Percentiles rank a stretch among this genome's conserved stretches.
phyloP scores from a whole-genome alignment of 2,888 invertebrate genomes.

The Chromoteleia sp. region DNA sequence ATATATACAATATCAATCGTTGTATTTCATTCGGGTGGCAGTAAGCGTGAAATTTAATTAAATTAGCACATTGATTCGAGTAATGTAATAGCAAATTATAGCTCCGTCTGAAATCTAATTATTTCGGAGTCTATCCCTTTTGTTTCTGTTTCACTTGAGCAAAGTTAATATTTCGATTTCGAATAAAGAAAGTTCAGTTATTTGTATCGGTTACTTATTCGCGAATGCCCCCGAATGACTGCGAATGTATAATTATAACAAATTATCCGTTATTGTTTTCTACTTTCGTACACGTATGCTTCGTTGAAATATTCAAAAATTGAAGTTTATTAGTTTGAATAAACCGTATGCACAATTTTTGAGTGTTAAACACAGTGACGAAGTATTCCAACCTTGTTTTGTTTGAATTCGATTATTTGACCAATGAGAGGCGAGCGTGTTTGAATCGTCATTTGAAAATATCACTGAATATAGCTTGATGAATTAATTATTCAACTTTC shows the following conservation, averaged over 20 bases:
- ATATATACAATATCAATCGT: conserved; percentile 16
- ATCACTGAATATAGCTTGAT: conserved; percentile 27
- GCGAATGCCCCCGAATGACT: no score
- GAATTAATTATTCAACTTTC: conserved; percentile 38
- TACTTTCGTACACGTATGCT: no score
- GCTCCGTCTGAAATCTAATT: conserved; percentile 56
- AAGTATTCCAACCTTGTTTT: no score
- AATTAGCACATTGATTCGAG: conserved; percentile 61
- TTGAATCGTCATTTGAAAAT: conserved; percentile 18
- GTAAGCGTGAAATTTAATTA: conserved; percentile 55
- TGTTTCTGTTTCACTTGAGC: conserved; percentile 62
- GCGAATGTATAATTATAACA: conserved; percentile 1
- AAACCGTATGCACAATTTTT: no score
- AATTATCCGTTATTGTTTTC: background rate
- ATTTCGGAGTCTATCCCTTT: conserved; percentile 59
- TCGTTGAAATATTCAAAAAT: no score
- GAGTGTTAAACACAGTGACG: no score
- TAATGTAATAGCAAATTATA: conserved; percentile 49
- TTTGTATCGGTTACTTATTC: conserved; percentile 44
- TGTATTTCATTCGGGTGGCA: conserved; percentile 26
- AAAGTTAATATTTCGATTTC: conserved; percentile 63
- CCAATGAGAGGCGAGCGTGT: conserved; percentile 5
- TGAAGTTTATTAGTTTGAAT: no score
- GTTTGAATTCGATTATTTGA: conserved; percentile 1
- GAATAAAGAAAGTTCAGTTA: conserved; percentile 39